Evolutionary conservation across 2,888 invertebrate species (phyloP).

Genomic region (Acanthoscelides obtectus): DNA sequence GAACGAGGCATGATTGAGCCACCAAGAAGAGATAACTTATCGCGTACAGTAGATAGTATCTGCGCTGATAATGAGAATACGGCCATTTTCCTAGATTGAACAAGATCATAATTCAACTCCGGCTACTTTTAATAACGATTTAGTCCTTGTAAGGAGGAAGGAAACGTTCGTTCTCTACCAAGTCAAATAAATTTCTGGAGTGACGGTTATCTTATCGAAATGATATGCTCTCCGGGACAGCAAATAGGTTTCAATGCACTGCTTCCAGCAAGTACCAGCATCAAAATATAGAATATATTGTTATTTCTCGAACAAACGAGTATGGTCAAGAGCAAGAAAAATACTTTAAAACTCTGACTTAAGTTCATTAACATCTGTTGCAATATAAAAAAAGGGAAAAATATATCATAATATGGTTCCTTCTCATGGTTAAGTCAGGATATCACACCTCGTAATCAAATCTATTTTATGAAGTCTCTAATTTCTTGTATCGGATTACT

Average conservation of each 20-base stretch:
- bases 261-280: not conserved
- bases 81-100: not conserved
- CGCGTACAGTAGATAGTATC: constrained; percentile 2
- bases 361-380: too few species aligned
- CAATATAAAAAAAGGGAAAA: too few species aligned
- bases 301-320: too few species aligned
- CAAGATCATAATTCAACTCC: not conserved
- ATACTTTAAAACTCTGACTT: too few species aligned
- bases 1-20: not conserved
- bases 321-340: too few species aligned
- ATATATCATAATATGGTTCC: too few species aligned
- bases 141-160: not conserved
- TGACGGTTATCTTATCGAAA: not conserved
- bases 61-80: constrained; percentile 4
- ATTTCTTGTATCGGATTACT: too few species aligned
- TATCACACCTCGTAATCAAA: too few species aligned
- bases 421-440: too few species aligned
- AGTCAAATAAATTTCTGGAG: not conserved
- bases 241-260: not conserved
- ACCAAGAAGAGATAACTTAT: constrained; percentile 6
- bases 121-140: not conserved
- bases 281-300: too few species aligned
- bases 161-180: not conserved
- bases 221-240: not conserved
- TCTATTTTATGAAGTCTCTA: too few species aligned